Evolutionary conservation across 2,888 invertebrate species (phyloP).

Genomic region (Siphonodentalium dalli): DNA sequence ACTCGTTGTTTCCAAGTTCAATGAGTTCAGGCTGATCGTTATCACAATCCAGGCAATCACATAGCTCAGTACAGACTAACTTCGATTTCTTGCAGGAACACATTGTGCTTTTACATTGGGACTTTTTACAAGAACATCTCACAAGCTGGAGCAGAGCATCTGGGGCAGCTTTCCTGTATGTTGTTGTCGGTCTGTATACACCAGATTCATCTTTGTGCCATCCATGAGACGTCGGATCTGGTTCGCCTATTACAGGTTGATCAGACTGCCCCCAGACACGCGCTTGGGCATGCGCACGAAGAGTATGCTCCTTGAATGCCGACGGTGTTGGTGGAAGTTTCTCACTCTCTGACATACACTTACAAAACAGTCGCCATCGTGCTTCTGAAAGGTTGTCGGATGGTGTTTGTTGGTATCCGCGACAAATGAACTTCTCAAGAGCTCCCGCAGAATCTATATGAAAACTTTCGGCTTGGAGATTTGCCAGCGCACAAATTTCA

Average conservation of each 20-base stretch:
- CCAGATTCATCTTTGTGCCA: slow-evolving; percentile 6
- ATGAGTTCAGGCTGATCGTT: no score
- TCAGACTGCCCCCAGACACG: neutral
- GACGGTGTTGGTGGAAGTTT: slow-evolving; percentile 5
- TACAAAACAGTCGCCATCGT: neutral
- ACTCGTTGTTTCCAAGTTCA: no score
- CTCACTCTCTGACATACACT: neutral
- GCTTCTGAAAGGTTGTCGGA: neutral
- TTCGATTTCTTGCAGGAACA: no score
- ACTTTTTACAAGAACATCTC: no score
- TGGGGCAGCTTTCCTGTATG: neutral
- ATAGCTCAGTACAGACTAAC: no score
- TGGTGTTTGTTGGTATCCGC: neutral
- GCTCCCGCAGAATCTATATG: neutral
- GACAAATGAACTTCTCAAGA: neutral
- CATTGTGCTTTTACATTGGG: no score
- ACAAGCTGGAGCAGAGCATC: slow-evolving; percentile 2
- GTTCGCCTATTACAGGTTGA: neutral
- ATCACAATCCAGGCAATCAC: no score
- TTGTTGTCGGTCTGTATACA: neutral
- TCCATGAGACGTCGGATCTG: neutral
- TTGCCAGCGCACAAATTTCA: neutral
- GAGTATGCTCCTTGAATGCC: neutral
- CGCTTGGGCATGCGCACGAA: neutral
- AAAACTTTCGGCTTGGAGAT: neutral